Base-by-base conservation (phyloP, 64 coral and sea anemone genomes). In the Trachythela sp. region DNA sequence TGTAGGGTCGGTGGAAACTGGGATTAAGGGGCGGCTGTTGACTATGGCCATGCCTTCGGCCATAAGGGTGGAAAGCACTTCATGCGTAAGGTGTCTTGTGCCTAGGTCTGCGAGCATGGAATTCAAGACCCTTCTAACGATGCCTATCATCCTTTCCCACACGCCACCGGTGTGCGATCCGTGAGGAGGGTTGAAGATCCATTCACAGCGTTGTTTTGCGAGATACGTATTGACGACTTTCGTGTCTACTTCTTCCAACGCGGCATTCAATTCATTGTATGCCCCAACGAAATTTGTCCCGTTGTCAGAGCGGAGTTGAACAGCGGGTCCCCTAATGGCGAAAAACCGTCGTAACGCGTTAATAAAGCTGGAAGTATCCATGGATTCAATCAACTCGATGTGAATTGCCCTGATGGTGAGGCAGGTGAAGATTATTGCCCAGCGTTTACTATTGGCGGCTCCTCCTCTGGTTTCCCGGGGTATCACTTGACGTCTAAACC, bases 341-440 rank as follows among this genome's bases (percentile, higher is more conserved):
- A 91, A 48, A 40, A 95, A 95, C 43, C 88, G 72, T 2, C 41
- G 56, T 24, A 95, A 89, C 24, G 91, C 91, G 40, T 95, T 95
- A 24, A 92, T 88, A 34, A 95, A 95, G 41, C 83, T 85, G 15
- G 91, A 90, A 14, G 85, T 91, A 31, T 95, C 91, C 70, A 95
- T 90, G 7, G 20, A 70, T 32, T 70, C 64, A n/a, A 70, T 70
- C 64, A 70, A 6, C 64, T 70, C 64, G 24, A 70, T 70, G 64
- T 70, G 64, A 32, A 70, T 70, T 22, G 64, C 64, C 24, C 64
- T 70, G 64, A 70, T 70, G 8, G 64, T 6, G 8, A 70, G 64
- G 24, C 64, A 70, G 30, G 64, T 70, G 24, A 70, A 70, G 24
- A 70, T 8, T 22, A 70, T 22, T 5, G 64, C 64, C 64, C 64